phyloP scores from a whole-genome alignment of 2,113 vertebrate genomes.

The Petaurus breviceps region DNA sequence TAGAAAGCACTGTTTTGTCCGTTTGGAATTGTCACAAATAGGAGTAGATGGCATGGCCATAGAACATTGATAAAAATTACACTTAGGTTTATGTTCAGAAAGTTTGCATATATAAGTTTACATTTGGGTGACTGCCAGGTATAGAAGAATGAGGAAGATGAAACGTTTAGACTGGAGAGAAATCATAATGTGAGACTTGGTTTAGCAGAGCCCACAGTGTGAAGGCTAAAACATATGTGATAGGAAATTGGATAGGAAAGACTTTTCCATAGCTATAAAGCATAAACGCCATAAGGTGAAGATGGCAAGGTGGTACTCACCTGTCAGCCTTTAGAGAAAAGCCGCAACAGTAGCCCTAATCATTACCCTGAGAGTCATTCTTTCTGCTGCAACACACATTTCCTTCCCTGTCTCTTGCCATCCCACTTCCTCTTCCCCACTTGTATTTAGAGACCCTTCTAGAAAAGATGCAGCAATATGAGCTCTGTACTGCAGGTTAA shows the following conservation, averaged over 20 bases:
- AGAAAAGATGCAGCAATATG: neutral
- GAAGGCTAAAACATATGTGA: neutral
- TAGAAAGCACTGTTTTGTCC: neutral
- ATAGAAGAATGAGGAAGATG: neutral
- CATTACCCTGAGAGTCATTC: neutral
- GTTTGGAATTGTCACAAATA: neutral
- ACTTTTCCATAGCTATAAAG: neutral
- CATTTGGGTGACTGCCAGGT: neutral
- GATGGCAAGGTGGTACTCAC: neutral
- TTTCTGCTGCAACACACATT: neutral
- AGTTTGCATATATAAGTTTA: neutral
- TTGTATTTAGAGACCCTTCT: neutral
- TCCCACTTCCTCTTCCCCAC: neutral
- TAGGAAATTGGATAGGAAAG: neutral
- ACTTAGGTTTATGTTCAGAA: neutral
- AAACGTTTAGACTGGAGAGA: neutral
- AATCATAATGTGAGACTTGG: neutral
- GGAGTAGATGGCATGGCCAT: neutral
- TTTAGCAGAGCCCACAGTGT: neutral
- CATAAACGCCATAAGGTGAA: neutral
- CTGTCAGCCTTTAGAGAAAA: neutral
- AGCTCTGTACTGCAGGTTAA: neutral
- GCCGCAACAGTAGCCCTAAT: neutral
- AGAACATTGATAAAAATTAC: neutral
- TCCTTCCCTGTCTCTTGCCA: neutral